Percentiles rank a stretch among this genome's conserved stretches.
These are phyloP conservation scores for Akabosia matsudoensis DNA, from an alignment of 1,140 invertebrate genomes.

Conservation along the genomic window DNA sequence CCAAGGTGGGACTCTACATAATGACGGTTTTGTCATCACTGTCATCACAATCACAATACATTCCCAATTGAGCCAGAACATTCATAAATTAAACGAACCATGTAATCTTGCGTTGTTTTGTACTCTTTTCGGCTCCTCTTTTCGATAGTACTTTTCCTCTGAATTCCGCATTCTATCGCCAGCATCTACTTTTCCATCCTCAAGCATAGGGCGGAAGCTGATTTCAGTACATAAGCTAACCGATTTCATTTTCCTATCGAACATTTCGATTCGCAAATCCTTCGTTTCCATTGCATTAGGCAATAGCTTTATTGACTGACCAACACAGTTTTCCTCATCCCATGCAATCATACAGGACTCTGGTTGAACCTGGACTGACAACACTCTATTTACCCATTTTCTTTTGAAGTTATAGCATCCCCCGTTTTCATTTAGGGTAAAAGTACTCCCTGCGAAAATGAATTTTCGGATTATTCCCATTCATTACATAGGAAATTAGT, in stretches of 20 bases:
- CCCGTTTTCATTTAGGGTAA: background rate
- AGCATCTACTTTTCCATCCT: background rate
- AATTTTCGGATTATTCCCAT: background rate
- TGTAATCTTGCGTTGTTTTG: background rate
- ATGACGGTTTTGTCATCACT: too few species aligned
- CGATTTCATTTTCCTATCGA: constrained; percentile 16
- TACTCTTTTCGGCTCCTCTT: background rate
- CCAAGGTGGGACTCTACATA: too few species aligned
- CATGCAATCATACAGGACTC: background rate
- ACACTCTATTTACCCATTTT: background rate
- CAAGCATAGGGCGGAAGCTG: background rate
- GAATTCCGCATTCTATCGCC: background rate
- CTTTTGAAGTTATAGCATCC: background rate
- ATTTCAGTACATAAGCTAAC: background rate
- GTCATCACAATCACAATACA: too few species aligned
- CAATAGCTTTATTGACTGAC: background rate
- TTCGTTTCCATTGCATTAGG: background rate
- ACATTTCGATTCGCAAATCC: background rate
- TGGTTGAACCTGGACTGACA: background rate
- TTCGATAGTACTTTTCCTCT: too few species aligned
- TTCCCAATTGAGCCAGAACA: background rate
- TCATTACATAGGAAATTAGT: background rate
- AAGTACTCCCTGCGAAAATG: background rate
- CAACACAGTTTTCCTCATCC: background rate
- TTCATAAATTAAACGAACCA: too few species aligned